A percentile compares a stretch with the other conserved stretches of the same genome.
Evolutionary conservation across 2,888 invertebrate species (phyloP).

Genomic region (Acanthosepion lycidas): DNA sequence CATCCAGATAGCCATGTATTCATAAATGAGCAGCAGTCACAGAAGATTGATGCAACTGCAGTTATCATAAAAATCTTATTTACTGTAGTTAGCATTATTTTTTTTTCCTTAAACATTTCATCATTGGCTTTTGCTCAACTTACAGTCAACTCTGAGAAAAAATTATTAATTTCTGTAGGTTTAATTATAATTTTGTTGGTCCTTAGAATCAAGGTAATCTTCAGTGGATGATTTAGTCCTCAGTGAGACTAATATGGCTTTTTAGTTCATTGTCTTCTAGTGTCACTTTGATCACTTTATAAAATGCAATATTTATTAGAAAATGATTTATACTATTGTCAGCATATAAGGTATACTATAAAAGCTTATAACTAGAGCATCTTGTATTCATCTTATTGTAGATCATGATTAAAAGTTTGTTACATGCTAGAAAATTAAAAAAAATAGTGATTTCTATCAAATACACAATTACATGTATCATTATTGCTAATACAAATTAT

Average conservation of each 20-base stretch:
- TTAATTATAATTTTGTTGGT: neutral
- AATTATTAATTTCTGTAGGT: neutral
- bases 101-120: neutral
- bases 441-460: too few relatives aligned
- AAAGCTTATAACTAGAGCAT: too few relatives aligned
- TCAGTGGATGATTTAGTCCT: neutral
- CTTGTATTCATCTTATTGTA: too few relatives aligned
- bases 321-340: too few relatives aligned
- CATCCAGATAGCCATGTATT: constrained; percentile 71
- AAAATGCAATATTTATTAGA: too few relatives aligned
- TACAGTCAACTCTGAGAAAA: neutral
- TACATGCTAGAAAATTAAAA: too few relatives aligned
- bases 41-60: neutral
- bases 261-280: neutral
- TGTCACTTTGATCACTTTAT: neutral
- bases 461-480: too few relatives aligned
- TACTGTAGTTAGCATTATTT: neutral
- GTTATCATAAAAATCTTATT: neutral
- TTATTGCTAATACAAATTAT: too few relatives aligned
- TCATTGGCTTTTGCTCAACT: constrained; percentile 18
- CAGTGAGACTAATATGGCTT: neutral
- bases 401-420: too few relatives aligned
- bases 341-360: too few relatives aligned
- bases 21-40: constrained; percentile 56
- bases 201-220: neutral